A percentile compares a stretch with the other conserved stretches of the same genome.
phyloP scores from a whole-genome alignment of 92 coral and sea anemone species.

The Plumapathes pennacea region DNA sequence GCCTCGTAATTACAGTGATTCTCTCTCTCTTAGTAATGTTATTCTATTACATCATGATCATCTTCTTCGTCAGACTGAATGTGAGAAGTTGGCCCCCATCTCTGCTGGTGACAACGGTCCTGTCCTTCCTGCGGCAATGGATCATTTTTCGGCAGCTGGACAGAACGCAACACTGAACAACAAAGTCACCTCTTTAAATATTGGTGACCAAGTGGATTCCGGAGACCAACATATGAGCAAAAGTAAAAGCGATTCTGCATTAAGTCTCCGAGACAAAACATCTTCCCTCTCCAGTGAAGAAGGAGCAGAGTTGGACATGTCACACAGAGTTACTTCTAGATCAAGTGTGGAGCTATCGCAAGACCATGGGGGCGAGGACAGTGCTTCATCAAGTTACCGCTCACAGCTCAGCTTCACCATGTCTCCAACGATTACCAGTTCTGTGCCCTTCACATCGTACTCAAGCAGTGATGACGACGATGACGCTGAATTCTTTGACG shows the following conservation, averaged over 20 bases:
- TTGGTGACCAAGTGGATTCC: no score
- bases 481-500: constrained; percentile 94
- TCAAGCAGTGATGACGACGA: constrained; percentile 99
- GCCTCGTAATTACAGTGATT: no score
- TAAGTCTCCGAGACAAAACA: constrained; percentile 45
- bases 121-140: constrained; percentile 30
- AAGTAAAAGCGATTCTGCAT: constrained; percentile 78
- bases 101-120: constrained; percentile 16
- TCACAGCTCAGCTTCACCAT: constrained; percentile 62
- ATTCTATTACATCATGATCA: no score
- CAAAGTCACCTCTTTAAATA: no score
- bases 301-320: constrained; percentile 15
- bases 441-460: constrained; percentile 88
- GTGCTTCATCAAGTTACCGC: neutral
- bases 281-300: constrained; percentile 33
- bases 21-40: no score
- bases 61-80: no score
- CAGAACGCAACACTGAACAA: constrained; percentile 2
- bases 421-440: constrained; percentile 63
- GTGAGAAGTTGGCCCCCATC: constrained; percentile 48
- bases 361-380: no score
- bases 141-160: constrained; percentile 30
- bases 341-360: constrained; percentile 63
- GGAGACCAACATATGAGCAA: no score
- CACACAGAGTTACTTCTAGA: constrained; percentile 55